These are phyloP conservation scores for Xylocampa areola DNA, from an alignment of 2,888 invertebrate species.

Conservation along the genomic window DNA sequence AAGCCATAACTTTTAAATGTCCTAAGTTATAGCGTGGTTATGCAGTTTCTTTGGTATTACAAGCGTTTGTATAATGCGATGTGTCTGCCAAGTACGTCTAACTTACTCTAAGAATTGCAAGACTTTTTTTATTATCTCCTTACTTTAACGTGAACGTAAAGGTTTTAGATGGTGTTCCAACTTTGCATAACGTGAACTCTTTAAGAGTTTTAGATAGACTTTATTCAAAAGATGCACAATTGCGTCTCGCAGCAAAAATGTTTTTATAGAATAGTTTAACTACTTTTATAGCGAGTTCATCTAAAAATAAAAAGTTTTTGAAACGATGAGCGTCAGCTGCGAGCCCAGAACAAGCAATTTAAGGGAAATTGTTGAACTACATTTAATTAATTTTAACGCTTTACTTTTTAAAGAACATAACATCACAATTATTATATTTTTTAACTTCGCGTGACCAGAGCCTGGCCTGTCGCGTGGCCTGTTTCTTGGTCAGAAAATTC, in stretches of 20 bases:
- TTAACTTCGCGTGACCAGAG: no score
- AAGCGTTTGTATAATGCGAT: constrained; percentile 57
- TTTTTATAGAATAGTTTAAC: constrained; percentile 23
- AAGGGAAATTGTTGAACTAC: constrained; percentile 13
- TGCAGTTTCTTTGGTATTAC: constrained; percentile 62
- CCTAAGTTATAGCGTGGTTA: constrained; percentile 51
- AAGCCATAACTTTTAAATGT: constrained; percentile 68
- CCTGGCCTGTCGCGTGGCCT: no score
- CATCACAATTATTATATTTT: no score
- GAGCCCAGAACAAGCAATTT: constrained; percentile 3
- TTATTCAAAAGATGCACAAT: constrained; percentile 33
- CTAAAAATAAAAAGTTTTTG: constrained; percentile 3
- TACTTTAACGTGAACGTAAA: constrained; percentile 34
- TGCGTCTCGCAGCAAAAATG: constrained; percentile 17
- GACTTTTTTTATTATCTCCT: constrained; percentile 38
- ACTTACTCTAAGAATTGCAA: constrained; percentile 35
- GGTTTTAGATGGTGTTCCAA: constrained; percentile 36
- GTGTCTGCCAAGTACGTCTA: constrained; percentile 33
- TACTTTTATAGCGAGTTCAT: constrained; percentile 13
- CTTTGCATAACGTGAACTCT: constrained; percentile 40
- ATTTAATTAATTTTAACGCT: constrained; percentile 16
- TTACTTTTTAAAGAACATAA: no score
- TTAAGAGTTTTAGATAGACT: constrained; percentile 29
- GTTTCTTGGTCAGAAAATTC: no score
- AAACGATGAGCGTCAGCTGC: constrained; percentile 11